Evolutionary conservation across 2,113 vertebrate species (phyloP).

Genomic region (human): GRCh38 chr12:89280001-89280500

Average conservation of each 20-base stretch:
- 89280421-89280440: background rate
- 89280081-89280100: slow-evolving; percentile 3
- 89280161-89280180: background rate
- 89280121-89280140: background rate
- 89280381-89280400: background rate
- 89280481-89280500: background rate
- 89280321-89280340: background rate
- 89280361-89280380: background rate
- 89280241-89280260: background rate
- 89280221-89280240: background rate
- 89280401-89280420: background rate
- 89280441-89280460: background rate
- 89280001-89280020: no score
- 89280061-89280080: background rate
- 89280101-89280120: slow-evolving; percentile 22
- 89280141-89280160: background rate
- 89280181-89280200: background rate
- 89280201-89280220: background rate
- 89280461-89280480: background rate
- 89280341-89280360: background rate
- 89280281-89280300: background rate
- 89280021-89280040: no score
- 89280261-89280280: slow-evolving; percentile 1
- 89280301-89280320: background rate
- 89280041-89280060: slow-evolving; percentile 11